Base-by-base conservation (phyloP, 2,888 invertebrate species). In the Apodemia duryi region DNA sequence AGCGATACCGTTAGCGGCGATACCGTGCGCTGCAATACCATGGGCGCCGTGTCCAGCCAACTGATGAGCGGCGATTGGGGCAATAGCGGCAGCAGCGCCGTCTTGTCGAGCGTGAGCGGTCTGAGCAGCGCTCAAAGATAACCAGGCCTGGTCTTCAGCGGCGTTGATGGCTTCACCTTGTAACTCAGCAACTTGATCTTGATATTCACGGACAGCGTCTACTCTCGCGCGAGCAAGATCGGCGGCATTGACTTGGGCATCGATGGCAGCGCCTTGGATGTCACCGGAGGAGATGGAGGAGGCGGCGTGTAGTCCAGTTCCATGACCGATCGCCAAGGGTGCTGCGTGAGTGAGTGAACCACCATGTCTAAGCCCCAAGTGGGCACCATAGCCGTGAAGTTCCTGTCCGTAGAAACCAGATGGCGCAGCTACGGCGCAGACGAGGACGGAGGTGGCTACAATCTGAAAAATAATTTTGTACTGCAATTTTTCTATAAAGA, bases 401-500 rank as follows among this genome's bases (percentile, higher is more conserved):
- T 72, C 73, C 21, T 80, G 77, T 69, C 75, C 79, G 70, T 82
- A 84, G 85, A 85, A 80, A 70, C 86, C 85, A 62, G 86, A 86
- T 52, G 86, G 86, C 63, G 81, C 85, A 72, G 88, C 88, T 82
- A 86, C 84, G 84, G 87, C 87, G 84, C 83, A 86, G 80, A 79
- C 80, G 77, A 80, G 76, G 78, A 93, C 83, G 86, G 93, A 90
- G 81, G 87, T 85, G 84, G 93, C 85, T 77, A 92, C 91, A 52
- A 52, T 52, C 52, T 52, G 52, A 52, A 52, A 28, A 2, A 21
- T 21, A 21, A 21, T 21, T 21, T 21, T 21, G 21, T 21, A 21
- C 21, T 21, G 21, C 21, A 21, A 21, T 21, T 21, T 21, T 21
- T 21, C 21, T 21, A 21, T 21, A 21, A 21, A 21, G 21, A 21